These are phyloP conservation scores for Nothura maculosa DNA, from an alignment of 2,797 vertebrate genomes.

Conservation along the genomic window DNA sequence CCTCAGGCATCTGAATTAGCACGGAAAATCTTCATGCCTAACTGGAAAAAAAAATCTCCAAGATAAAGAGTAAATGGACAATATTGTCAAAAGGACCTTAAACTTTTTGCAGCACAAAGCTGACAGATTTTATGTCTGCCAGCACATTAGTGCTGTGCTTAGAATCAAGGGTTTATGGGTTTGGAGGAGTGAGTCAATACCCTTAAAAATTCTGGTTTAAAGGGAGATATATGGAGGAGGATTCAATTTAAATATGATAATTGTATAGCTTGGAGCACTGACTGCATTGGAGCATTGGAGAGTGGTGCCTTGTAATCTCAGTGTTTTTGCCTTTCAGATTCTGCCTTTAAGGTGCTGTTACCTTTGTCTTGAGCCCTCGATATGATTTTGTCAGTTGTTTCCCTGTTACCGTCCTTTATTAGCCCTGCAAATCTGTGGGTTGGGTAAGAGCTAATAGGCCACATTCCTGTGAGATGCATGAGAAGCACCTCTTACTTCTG, in stretches of 20 bases:
- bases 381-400: slow-evolving; percentile 33
- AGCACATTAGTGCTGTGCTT: background rate
- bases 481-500: background rate
- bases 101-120: background rate
- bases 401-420: background rate
- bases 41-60: background rate
- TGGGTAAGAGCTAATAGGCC: slow-evolving; percentile 38
- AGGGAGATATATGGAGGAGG: background rate
- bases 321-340: slow-evolving; percentile 17
- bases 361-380: slow-evolving; percentile 35
- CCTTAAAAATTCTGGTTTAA: slow-evolving; percentile 5
- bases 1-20: slow-evolving; percentile 75
- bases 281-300: background rate
- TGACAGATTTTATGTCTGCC: background rate
- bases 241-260: slow-evolving; percentile 27
- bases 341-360: slow-evolving; percentile 37
- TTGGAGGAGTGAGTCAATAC: slow-evolving; percentile 4
- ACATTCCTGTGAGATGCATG: background rate
- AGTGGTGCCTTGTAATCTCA: slow-evolving; percentile 7
- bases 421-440: background rate
- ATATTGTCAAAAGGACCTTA: slow-evolving; percentile 29
- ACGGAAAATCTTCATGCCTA: slow-evolving; percentile 38
- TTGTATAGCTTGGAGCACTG: slow-evolving; percentile 16
- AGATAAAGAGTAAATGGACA: slow-evolving; percentile 27
- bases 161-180: background rate